Conservation (phyloP, 2,113 vertebrate genomes). For the Pterocles burchelli region DNA sequence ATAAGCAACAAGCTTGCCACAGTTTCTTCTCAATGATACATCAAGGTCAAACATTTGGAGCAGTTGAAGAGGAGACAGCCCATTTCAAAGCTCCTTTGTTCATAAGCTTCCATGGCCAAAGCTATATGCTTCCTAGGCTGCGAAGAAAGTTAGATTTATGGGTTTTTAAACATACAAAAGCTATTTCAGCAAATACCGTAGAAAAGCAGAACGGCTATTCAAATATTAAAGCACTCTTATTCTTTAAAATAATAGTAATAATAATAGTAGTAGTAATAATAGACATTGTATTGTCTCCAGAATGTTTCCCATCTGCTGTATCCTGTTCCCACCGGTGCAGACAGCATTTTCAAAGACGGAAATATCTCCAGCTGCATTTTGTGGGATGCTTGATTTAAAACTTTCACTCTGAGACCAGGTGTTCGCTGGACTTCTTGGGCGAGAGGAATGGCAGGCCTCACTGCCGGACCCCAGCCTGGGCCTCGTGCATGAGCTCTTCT, state of each 20-base stretch:
- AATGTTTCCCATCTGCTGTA: not conserved
- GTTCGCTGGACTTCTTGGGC: fast-evolving
- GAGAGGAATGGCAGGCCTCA: fast-evolving
- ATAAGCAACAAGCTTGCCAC: not conserved
- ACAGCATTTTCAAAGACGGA: not conserved
- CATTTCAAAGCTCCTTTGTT: conserved; percentile 50
- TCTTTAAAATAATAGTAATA: not conserved
- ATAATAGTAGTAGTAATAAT: not conserved
- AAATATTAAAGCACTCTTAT: not conserved
- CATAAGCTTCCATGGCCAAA: not conserved
- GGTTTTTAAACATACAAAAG: not conserved
- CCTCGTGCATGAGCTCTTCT: fast-evolving
- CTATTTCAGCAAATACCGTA: not conserved
- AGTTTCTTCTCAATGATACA: conserved; percentile 18
- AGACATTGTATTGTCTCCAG: not conserved
- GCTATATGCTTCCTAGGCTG: not conserved
- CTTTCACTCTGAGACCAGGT: not conserved
- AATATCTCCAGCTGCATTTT: not conserved
- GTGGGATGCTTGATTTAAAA: not conserved
- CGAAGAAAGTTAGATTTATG: not conserved
- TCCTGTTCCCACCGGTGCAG: not conserved
- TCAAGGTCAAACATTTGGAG: conserved; percentile 23
- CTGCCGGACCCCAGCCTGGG: not conserved
- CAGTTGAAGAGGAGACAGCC: not conserved
- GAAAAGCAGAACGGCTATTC: not conserved